Conservation (phyloP, 37 sponge, comb jelly and placozoan genomes). For the Aplysina aerophoba region DNA sequence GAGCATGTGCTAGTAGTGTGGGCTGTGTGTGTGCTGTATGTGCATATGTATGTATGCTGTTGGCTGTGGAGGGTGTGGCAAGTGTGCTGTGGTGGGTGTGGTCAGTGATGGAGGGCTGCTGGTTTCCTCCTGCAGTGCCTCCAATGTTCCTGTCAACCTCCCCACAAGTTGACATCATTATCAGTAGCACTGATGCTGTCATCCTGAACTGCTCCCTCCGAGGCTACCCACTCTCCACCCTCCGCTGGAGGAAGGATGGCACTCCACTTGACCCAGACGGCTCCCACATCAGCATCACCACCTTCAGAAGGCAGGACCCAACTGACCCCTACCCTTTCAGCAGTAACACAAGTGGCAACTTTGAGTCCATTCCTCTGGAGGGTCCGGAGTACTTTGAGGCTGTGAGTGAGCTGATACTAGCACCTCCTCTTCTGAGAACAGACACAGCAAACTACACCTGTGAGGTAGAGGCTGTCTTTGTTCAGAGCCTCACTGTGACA, state of each 20-base stretch:
- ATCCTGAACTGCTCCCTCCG: neutral
- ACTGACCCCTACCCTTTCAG: neutral
- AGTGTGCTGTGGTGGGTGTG: too few species aligned
- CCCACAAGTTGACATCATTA: neutral
- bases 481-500: neutral
- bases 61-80: too few species aligned
- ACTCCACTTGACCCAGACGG: neutral
- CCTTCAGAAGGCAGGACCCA: constrained; percentile 13
- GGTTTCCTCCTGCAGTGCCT: neutral
- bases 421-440: constrained; percentile 29
- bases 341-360: neutral
- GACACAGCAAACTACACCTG: constrained; percentile 78
- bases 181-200: neutral
- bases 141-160: constrained; percentile 1
- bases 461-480: constrained; percentile 40
- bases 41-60: neutral
- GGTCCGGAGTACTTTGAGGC: constrained; percentile 43
- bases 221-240: neutral
- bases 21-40: neutral
- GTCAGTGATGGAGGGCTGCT: too few species aligned
- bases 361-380: neutral
- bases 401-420: constrained; percentile 46
- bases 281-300: neutral
- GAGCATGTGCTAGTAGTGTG: neutral
- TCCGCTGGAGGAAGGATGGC: neutral